These are phyloP conservation scores for Vultur gryphus DNA, from an alignment of 2,797 vertebrate genomes.

Conservation along the genomic window DNA sequence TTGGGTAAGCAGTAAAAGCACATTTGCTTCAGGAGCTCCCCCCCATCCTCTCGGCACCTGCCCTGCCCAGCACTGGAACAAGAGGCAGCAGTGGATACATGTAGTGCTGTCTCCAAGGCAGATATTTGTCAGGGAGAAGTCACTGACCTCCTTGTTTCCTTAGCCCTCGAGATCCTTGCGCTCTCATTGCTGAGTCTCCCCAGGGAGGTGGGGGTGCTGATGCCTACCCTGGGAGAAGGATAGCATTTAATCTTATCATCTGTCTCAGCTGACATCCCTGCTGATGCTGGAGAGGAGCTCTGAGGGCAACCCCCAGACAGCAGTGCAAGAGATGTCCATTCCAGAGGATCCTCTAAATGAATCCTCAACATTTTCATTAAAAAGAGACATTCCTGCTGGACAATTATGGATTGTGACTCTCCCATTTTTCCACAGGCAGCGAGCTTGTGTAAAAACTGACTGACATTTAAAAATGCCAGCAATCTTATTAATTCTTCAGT, in stretches of 20 bases:
- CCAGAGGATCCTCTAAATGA: neutral
- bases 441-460: constrained; percentile 31
- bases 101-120: neutral
- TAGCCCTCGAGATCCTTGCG: neutral
- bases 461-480: constrained; percentile 61
- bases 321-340: neutral
- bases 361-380: constrained; percentile 31
- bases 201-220: neutral
- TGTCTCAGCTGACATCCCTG: constrained; percentile 7
- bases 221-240: neutral
- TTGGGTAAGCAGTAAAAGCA: neutral
- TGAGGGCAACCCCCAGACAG: neutral
- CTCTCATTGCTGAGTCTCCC: neutral
- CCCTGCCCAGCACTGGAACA: neutral
- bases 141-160: neutral
- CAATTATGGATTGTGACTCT: neutral
- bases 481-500: constrained; percentile 44
- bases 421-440: neutral
- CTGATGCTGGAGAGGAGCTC: neutral
- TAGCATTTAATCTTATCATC: constrained; percentile 38
- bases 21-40: neutral
- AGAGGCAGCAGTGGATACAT: neutral
- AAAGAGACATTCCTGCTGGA: neutral
- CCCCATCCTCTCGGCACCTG: neutral
- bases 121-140: neutral